These are phyloP conservation scores for Pyrgilauda ruficollis DNA, from an alignment of 2,113 vertebrate species.

Conservation along the genomic window DNA sequence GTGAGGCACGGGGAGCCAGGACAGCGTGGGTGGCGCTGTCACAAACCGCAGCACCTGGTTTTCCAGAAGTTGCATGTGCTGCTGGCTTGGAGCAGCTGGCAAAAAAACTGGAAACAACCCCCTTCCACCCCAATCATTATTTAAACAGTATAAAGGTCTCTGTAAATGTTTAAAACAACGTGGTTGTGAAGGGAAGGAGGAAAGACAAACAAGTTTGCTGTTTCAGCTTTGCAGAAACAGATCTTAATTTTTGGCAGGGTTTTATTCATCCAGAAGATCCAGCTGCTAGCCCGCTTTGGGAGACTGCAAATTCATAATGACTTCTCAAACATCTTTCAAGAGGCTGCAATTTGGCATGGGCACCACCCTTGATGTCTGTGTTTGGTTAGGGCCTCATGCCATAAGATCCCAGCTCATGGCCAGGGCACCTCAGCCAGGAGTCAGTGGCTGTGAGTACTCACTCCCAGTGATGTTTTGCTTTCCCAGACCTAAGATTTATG, in stretches of 20 bases:
- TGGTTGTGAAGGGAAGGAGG: slow-evolving; percentile 51
- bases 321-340: slow-evolving; percentile 19
- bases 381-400: not conserved
- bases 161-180: slow-evolving; percentile 63
- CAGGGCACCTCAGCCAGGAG: not conserved
- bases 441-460: not conserved
- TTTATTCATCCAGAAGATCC: slow-evolving; percentile 25
- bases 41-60: not conserved
- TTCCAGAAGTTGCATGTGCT: not conserved
- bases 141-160: slow-evolving; percentile 58
- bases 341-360: slow-evolving; percentile 34
- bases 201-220: slow-evolving; percentile 63
- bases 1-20: not conserved
- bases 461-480: not conserved
- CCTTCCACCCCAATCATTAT: not conserved
- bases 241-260: slow-evolving; percentile 45
- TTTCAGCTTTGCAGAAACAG: slow-evolving; percentile 48
- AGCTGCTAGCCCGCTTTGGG: not conserved
- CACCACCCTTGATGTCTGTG: not conserved
- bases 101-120: not conserved
- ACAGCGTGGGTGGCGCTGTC: not conserved
- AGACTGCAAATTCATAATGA: slow-evolving; percentile 23
- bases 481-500: not conserved
- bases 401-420: not conserved
- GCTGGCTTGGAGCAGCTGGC: slow-evolving; percentile 30